phyloP scores from a whole-genome alignment of 2,797 vertebrate genomes.

The Pangasius djambal region DNA sequence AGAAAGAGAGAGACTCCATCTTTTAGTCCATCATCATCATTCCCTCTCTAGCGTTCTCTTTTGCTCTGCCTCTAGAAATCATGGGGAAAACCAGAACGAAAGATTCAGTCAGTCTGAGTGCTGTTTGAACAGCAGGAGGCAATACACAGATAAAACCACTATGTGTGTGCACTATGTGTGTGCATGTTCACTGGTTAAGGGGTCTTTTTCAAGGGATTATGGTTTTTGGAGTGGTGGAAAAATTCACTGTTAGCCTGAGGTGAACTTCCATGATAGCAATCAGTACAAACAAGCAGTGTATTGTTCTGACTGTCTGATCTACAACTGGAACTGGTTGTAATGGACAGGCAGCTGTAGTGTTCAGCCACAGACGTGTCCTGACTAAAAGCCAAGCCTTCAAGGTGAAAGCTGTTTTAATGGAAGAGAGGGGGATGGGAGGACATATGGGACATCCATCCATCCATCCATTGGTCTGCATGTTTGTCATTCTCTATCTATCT shows the following conservation, averaged over 20 bases:
- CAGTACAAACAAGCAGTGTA: conserved; percentile 17
- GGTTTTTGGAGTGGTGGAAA: neutral
- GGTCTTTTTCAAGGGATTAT: conserved; percentile 5
- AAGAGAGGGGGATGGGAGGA: conserved; percentile 35
- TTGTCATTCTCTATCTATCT: conserved; percentile 1
- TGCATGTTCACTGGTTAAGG: neutral
- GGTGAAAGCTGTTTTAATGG: conserved; percentile 62
- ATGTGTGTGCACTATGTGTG: neutral
- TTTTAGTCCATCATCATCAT: neutral
- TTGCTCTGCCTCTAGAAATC: neutral
- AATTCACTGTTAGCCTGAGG: neutral
- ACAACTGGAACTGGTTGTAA: conserved; percentile 45
- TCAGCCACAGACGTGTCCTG: conserved; percentile 57
- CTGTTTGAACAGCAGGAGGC: neutral
- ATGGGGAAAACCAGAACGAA: neutral
- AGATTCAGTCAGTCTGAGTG: neutral
- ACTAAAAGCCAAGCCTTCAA: conserved; percentile 58
- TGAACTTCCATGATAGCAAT: conserved; percentile 23
- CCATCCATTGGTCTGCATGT: neutral
- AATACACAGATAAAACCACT: neutral
- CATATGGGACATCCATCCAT: conserved; percentile 10
- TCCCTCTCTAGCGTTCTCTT: neutral
- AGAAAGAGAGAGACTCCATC: conserved; percentile 2
- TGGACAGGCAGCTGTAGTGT: conserved; percentile 45
- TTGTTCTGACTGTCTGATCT: conserved; percentile 22